Base-by-base conservation (phyloP, 2,888 invertebrate species). In the Cremastobaeus sp. region DNA sequence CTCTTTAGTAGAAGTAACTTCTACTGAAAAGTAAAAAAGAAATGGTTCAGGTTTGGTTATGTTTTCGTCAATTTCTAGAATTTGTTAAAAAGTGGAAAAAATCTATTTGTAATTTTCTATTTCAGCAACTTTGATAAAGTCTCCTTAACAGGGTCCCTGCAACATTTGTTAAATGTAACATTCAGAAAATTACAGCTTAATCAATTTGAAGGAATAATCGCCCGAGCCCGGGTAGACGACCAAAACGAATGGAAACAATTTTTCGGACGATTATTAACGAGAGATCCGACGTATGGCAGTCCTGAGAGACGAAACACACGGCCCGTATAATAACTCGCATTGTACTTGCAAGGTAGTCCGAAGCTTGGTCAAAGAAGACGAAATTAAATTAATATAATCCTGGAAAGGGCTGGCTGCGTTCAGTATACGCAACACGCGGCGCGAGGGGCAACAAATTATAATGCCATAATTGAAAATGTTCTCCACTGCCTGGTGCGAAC, bases 391-490 rank as follows among this genome's bases (percentile, higher is more conserved):
- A 85, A 85, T 85, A 85, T 83, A 84, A 85, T 85, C 82, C 79
- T 76, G 57, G 54, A 43, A 69, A 68, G 65, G 76, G 66, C 66
- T 74, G 69, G 25, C 41, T 69, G 70, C 64, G 66, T 72, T 72
- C 41, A 25, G 55, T 75, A 30, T 62, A 66, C 62, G 72, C 52
- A 72, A 72, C 74, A 71, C 71, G 55, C 69, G 72, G 69, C 32
- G 52, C 66, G 72, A 81, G 79, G 79, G 81, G 82, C 81, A 83
- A 83, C 83, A 84, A 85, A 85, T 85, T 85, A 84, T 85, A 85
- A 85, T 84, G 82, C 83, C 82, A 82, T 85, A 85, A 86, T 86
- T 85, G 84, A 84, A 85, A 85, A 84, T 83, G 84, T 83, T 85
- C 82, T 80, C 78, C 78, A 78, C 74, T 76, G 78, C 76, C 70